Percentiles rank a stretch among this genome's conserved stretches.
These are phyloP conservation scores for Bhutanitis thaidina DNA, from an alignment of 2,888 invertebrate species.

Conservation along the genomic window DNA sequence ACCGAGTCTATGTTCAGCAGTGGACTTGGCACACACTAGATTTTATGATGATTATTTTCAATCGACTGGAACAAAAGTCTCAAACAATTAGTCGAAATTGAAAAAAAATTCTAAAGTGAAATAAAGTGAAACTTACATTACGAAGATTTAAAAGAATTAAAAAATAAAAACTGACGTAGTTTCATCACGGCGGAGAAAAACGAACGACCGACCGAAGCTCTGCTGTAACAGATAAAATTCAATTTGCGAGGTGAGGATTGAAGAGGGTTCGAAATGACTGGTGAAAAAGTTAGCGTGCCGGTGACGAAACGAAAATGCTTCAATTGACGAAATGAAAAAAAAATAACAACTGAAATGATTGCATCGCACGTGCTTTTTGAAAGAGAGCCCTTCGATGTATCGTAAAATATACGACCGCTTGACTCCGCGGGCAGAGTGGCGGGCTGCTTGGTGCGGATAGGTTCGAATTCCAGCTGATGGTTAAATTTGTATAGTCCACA, in stretches of 20 bases:
- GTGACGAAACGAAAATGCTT: constrained; percentile 16
- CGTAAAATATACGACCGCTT: too few relatives aligned
- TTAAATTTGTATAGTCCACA: too few relatives aligned
- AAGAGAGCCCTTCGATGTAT: neutral
- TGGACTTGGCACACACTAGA: too few relatives aligned
- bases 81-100: too few relatives aligned
- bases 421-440: too few relatives aligned
- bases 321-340: constrained; percentile 7
- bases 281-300: constrained; percentile 15
- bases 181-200: constrained; percentile 4
- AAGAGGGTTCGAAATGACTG: constrained; percentile 63
- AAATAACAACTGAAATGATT: constrained; percentile 2
- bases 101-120: too few relatives aligned
- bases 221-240: constrained; percentile 73
- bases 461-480: too few relatives aligned
- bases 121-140: neutral
- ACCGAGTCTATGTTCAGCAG: too few relatives aligned
- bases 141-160: neutral
- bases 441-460: too few relatives aligned
- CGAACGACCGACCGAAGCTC: neutral
- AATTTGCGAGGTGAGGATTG: constrained; percentile 73
- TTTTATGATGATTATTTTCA: too few relatives aligned
- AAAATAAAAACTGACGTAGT: constrained; percentile 4
- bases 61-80: too few relatives aligned
- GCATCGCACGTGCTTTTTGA: neutral